phyloP scores from a whole-genome alignment of 2,888 invertebrate species.

The Leptinotarsa haldemani region DNA sequence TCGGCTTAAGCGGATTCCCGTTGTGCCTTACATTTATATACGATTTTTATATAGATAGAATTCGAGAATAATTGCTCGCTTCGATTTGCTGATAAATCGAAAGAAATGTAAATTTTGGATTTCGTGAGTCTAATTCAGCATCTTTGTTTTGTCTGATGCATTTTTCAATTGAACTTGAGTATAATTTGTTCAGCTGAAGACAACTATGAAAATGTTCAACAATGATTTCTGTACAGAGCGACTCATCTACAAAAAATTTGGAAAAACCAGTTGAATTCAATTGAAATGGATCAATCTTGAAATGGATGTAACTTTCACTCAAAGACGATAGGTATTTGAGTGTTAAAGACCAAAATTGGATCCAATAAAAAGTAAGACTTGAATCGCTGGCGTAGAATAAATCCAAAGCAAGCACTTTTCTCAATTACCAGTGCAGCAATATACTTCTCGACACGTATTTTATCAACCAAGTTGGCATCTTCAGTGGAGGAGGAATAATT shows the following conservation, averaged over 20 bases:
- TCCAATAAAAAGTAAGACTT: too few relatives aligned
- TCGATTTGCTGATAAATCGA: background rate
- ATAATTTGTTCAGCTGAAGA: background rate
- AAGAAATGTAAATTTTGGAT: background rate
- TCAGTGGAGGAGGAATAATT: too few relatives aligned
- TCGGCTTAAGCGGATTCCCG: constrained; percentile 7
- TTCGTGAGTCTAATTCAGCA: background rate
- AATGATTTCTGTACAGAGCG: background rate
- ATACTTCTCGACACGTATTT: too few relatives aligned
- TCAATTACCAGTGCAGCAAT: too few relatives aligned
- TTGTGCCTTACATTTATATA: constrained; percentile 2
- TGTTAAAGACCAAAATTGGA: too few relatives aligned
- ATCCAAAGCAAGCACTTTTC: too few relatives aligned
- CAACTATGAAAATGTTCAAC: background rate
- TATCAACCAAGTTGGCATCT: too few relatives aligned
- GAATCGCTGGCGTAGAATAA: too few relatives aligned
- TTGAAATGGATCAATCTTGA: too few relatives aligned
- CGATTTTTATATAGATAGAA: constrained; percentile 6
- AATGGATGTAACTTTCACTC: too few relatives aligned
- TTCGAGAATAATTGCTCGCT: background rate
- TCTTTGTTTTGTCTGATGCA: background rate
- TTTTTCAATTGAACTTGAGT: background rate
- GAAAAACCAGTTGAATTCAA: background rate
- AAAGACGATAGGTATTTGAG: too few relatives aligned
- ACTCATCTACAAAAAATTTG: background rate